These are phyloP conservation scores for Apis laboriosa DNA, from an alignment of 1,140 invertebrate genomes.

Conservation along the genomic window DNA sequence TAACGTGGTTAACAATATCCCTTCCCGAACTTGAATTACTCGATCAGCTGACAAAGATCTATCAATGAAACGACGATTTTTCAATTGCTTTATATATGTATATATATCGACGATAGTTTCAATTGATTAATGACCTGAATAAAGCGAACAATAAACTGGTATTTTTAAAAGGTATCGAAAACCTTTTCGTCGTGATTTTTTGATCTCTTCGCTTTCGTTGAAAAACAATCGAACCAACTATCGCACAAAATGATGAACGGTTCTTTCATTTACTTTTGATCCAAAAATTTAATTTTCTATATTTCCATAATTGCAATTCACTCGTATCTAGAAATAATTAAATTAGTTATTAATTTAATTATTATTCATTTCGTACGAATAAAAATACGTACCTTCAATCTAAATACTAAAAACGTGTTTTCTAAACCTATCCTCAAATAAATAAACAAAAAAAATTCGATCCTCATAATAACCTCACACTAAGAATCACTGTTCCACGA, in stretches of 20 bases:
- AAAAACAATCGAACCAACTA: no score
- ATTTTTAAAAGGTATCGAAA: slow-evolving; percentile 5
- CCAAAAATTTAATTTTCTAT: no score
- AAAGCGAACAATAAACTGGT: not conserved
- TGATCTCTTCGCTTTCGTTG: not conserved
- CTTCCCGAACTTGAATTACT: slow-evolving; percentile 1
- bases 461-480: not conserved
- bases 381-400: no score
- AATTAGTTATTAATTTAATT: no score
- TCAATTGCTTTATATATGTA: not conserved
- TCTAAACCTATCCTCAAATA: no score
- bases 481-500: not conserved
- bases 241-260: no score
- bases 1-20: not conserved
- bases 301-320: no score
- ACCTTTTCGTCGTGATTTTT: not conserved
- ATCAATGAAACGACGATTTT: not conserved
- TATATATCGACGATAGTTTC: not conserved
- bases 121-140: slow-evolving; percentile 5
- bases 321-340: no score
- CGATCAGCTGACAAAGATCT: not conserved
- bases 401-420: no score
- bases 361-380: no score
- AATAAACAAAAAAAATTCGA: no score
- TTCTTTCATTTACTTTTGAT: no score